Conservation (phyloP, 2,888 invertebrate genomes). For the Stictocephala bisonia region DNA sequence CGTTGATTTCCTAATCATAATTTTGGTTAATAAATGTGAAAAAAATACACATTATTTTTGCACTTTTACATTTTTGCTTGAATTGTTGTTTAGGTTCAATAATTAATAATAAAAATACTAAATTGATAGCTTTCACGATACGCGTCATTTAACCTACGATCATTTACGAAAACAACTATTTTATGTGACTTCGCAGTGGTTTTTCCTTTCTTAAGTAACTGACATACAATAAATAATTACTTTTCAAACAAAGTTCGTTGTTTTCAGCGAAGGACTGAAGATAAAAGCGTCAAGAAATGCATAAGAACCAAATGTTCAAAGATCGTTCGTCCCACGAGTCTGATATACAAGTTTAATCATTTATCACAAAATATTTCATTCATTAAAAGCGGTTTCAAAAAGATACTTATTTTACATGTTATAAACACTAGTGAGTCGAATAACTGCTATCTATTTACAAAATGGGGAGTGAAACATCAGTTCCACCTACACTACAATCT, state of each 20-base stretch:
- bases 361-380: constrained; percentile 39
- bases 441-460: constrained; percentile 20
- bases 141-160: too few species aligned
- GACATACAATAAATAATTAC: constrained; percentile 4
- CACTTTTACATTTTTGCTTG: too few species aligned
- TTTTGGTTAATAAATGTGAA: too few species aligned
- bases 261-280: neutral
- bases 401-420: constrained; percentile 23
- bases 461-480: neutral
- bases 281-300: neutral
- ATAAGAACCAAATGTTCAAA: neutral
- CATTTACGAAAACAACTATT: too few species aligned
- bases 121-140: too few species aligned
- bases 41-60: too few species aligned
- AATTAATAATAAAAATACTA: too few species aligned
- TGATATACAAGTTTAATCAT: constrained; percentile 6
- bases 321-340: neutral
- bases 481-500: neutral
- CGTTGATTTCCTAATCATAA: too few species aligned
- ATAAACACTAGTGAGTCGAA: constrained; percentile 29
- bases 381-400: constrained; percentile 39
- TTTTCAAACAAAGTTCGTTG: constrained; percentile 18
- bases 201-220: too few species aligned
- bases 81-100: too few species aligned
- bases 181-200: too few species aligned